phyloP scores from a whole-genome alignment of 2,888 invertebrate species.

The Trissoscelio sp. region DNA sequence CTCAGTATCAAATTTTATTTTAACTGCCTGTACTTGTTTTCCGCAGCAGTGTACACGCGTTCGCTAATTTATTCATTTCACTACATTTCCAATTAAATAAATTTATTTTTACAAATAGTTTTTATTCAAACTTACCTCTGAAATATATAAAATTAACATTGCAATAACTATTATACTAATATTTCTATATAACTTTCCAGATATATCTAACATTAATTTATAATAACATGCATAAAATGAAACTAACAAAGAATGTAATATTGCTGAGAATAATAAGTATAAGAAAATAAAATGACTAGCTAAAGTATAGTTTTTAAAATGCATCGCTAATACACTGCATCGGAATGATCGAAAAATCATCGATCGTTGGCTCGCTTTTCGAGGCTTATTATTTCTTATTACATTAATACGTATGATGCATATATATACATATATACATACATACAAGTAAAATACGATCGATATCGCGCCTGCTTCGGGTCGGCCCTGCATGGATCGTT shows the following conservation, averaged over 20 bases:
- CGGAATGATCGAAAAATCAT: constrained; percentile 46
- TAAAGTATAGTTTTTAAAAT: no score
- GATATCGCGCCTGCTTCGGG: constrained; percentile 79
- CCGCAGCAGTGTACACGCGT: constrained; percentile 61
- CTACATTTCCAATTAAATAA: neutral
- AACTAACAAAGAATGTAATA: neutral
- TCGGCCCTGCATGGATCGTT: constrained; percentile 82
- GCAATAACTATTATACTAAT: neutral
- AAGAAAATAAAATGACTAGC: constrained; percentile 6
- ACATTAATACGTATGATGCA: constrained; percentile 65
- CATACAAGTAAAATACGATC: constrained; percentile 63
- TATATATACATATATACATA: constrained; percentile 31
- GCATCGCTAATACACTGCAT: constrained; percentile 63
- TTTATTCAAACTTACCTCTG: neutral
- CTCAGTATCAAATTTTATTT: constrained; percentile 68
- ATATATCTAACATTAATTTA: neutral
- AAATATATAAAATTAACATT: neutral
- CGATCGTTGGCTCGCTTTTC: constrained; percentile 75
- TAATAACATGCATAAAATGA: neutral
- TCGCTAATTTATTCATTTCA: constrained; percentile 14
- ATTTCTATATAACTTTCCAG: neutral
- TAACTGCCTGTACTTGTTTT: constrained; percentile 71
- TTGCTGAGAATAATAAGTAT: constrained; percentile 4
- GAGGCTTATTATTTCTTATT: constrained; percentile 69
- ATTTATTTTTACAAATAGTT: neutral